Evolutionary conservation across 1,140 invertebrate species (phyloP).

Genomic region (Brachionus paranguensis): DNA sequence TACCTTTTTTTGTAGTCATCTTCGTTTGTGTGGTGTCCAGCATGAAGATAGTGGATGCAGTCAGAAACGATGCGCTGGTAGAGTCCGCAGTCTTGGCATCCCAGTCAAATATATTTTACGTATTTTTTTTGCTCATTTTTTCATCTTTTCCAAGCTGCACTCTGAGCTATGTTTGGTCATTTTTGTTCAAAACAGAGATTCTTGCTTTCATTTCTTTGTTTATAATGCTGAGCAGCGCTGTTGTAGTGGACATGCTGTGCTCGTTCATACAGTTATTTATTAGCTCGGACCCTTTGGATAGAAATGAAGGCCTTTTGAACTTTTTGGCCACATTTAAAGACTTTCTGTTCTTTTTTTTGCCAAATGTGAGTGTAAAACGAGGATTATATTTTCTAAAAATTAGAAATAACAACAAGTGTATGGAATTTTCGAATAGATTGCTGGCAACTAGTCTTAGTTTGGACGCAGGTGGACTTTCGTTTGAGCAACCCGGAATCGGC

Average conservation of each 20-base stretch:
- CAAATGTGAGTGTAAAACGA: slow-evolving; percentile 19
- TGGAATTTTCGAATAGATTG: background rate
- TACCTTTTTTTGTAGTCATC: background rate
- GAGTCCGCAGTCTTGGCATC: background rate
- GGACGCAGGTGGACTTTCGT: background rate
- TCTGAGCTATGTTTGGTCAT: slow-evolving; percentile 18
- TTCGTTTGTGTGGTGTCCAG: background rate
- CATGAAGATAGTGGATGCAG: background rate
- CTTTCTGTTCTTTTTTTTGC: background rate
- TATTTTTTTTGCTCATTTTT: background rate
- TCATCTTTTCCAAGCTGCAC: background rate
- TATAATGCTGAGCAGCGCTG: background rate
- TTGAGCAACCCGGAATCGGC: slow-evolving; percentile 17
- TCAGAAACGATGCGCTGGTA: background rate
- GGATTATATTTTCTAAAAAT: slow-evolving; percentile 6
- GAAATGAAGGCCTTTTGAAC: background rate
- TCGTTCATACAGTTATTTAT: slow-evolving; percentile 4
- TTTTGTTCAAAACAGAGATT: slow-evolving; percentile 27
- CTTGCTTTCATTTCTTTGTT: slow-evolving; percentile 8
- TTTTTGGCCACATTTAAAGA: background rate
- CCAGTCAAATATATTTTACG: background rate
- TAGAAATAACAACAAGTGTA: background rate
- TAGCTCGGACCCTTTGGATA: background rate
- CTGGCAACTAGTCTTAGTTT: background rate
- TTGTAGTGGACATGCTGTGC: background rate